phyloP scores from a whole-genome alignment of 2,888 invertebrate species.

The Ephialtes manifestator region DNA sequence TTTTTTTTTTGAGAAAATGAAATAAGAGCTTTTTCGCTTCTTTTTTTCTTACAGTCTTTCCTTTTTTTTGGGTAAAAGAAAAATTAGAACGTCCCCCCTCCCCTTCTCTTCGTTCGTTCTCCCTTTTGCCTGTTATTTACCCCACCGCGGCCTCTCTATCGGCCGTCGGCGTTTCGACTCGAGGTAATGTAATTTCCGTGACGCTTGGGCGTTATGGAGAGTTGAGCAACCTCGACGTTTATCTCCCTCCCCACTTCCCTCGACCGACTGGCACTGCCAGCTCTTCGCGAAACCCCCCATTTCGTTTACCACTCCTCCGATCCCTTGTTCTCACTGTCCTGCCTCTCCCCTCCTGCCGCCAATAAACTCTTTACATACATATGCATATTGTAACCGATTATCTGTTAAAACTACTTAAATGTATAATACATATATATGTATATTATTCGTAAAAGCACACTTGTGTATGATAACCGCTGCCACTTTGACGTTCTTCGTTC shows the following conservation, averaged over 20 bases:
- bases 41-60: background rate
- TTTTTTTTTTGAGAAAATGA: background rate
- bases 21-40: background rate
- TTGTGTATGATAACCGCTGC: constrained; percentile 32
- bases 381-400: background rate
- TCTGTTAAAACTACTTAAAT: constrained; percentile 2
- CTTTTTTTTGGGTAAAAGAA: background rate
- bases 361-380: constrained; percentile 31
- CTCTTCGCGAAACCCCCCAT: constrained; percentile 37
- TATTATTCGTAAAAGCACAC: constrained; percentile 6
- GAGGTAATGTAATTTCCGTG: constrained; percentile 80
- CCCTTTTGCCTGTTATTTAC: constrained; percentile 11
- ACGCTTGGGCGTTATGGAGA: constrained; percentile 76
- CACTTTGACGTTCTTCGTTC: constrained; percentile 35
- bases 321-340: constrained; percentile 30
- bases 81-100: background rate
- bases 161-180: constrained; percentile 71
- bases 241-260: constrained; percentile 60
- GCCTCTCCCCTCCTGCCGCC: background rate
- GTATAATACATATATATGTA: background rate
- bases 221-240: constrained; percentile 79
- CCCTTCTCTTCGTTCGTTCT: background rate
- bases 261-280: constrained; percentile 28
- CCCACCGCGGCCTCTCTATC: constrained; percentile 63
- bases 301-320: constrained; percentile 17